Evolutionary conservation across 2,888 invertebrate species (phyloP).

Genomic region (Heteropelma amictum): DNA sequence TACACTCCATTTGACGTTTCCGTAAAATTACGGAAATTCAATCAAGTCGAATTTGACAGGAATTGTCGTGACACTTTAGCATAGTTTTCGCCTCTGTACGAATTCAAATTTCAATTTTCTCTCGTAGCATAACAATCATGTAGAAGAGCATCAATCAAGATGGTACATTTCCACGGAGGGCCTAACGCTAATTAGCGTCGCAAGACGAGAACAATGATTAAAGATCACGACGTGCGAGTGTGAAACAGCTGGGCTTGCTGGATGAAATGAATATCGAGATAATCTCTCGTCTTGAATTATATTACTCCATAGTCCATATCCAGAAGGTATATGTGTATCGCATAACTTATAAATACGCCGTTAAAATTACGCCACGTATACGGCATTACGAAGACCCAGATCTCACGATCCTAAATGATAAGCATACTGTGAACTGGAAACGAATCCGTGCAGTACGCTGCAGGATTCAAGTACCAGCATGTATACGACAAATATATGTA

Average conservation of each 20-base stretch:
- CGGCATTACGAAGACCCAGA: slow-evolving; percentile 61
- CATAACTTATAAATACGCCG: too few relatives aligned
- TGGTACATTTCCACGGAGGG: background rate
- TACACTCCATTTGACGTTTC: too few relatives aligned
- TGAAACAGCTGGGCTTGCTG: slow-evolving; percentile 36
- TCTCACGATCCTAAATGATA: slow-evolving; percentile 74
- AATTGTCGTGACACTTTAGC: too few relatives aligned
- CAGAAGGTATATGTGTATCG: too few relatives aligned
- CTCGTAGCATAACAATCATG: background rate
- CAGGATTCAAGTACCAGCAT: too few relatives aligned
- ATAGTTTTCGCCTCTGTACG: too few relatives aligned
- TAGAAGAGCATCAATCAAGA: background rate
- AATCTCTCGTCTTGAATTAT: slow-evolving; percentile 25
- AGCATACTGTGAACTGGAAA: slow-evolving; percentile 60
- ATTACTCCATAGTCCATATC: slow-evolving; percentile 5
- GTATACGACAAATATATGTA: too few relatives aligned
- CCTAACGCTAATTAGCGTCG: slow-evolving; percentile 27
- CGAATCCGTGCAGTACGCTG: slow-evolving; percentile 29
- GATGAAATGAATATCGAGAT: slow-evolving; percentile 39
- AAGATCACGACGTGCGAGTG: slow-evolving; percentile 18
- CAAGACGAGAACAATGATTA: slow-evolving; percentile 40
- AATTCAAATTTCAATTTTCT: background rate
- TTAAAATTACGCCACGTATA: slow-evolving; percentile 2
- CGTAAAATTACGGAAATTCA: too few relatives aligned
- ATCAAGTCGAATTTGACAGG: too few relatives aligned